Percentiles rank a stretch among this genome's conserved stretches.
Conservation (phyloP, 2,888 invertebrate genomes). For the Drosophila vallismaia region DNA sequence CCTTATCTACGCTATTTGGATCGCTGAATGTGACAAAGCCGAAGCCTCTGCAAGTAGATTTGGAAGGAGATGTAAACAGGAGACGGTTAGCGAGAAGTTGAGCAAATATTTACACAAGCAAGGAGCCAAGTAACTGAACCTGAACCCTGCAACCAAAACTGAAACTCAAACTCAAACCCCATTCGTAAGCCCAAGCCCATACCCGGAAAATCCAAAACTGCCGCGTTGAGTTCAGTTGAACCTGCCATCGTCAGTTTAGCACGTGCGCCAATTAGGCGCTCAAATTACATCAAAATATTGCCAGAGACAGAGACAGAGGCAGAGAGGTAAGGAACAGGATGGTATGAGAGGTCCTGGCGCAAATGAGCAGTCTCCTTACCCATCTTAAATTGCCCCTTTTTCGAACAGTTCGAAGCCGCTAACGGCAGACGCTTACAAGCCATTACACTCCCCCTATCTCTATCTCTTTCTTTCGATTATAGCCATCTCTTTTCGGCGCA, state of each 20-base stretch:
- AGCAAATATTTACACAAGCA: slow-evolving; percentile 44
- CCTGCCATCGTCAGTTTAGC: slow-evolving; percentile 59
- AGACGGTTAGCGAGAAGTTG: slow-evolving; percentile 39
- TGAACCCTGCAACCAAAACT: slow-evolving; percentile 18
- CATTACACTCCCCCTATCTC: slow-evolving; percentile 57
- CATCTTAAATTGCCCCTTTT: slow-evolving; percentile 38
- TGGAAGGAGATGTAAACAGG: slow-evolving; percentile 47
- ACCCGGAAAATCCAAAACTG: slow-evolving; percentile 3
- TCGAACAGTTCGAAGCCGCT: slow-evolving; percentile 55
- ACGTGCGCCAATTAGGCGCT: slow-evolving; percentile 79
- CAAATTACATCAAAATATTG: slow-evolving; percentile 78
- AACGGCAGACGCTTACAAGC: slow-evolving; percentile 77
- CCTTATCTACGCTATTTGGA: slow-evolving; percentile 99
- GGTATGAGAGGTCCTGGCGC: not conserved
- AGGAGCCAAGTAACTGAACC: slow-evolving; percentile 44
- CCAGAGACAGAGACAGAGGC: slow-evolving; percentile 35
- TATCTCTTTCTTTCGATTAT: slow-evolving; percentile 4
- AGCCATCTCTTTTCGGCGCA: slow-evolving; percentile 2
- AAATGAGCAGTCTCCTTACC: slow-evolving; percentile 24
- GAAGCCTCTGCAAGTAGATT: slow-evolving; percentile 93
- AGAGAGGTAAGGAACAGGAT: not conserved
- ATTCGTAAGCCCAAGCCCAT: not conserved
- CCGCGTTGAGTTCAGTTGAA: slow-evolving; percentile 25
- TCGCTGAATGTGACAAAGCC: slow-evolving; percentile 99
- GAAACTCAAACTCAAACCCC: not conserved